Evolutionary conservation across 2,797 vertebrate genomes (phyloP), one percentile per base, ranked within the genome.

Genomic region (Falco concolor): DNA sequence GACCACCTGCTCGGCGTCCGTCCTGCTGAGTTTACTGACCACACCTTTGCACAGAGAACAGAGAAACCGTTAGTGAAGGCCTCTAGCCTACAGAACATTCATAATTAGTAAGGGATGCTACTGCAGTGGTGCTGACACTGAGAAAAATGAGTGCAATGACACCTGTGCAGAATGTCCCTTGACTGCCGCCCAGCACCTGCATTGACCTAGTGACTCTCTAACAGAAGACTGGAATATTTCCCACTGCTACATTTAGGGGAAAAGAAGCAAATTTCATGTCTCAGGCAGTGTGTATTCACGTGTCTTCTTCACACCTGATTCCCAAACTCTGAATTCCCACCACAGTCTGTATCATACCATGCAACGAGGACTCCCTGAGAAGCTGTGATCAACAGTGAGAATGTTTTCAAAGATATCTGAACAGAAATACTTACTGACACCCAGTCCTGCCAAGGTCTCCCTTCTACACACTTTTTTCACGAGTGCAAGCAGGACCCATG

Each of bases 1-100:
- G 97, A 95, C 99, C 99, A 99, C 8, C 90, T 82, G 49, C 99
- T 99, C 3, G 97, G 87, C 3, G 97, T 95, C 73, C 91, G 98
- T 30, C 99, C 99, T 0, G 97, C 99, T 0, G 98, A 98, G 95
- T 99, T 99, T 59, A 99, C 98, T 0, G 98, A 98, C 98, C 98
- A 98, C 90, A 99, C 98, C 99, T 99, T 96, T 8, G 93, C 89
- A 93, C 74, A 97, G 12, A 60, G 76, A 77, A 1, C 10, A 91
- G 77, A 89, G 69, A 63, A 45, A 16, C 27, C 34, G 25, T 76
- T 13, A 84, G 49, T 3, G 9, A 54, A 76, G 61, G 24, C 18
- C 14, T 73, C 40, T 11, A 67, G 32, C 27, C 27, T 18, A 32
- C 16, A 47, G 32, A 79, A 57, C 40, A 73, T 7, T 53, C 60